Evolutionary conservation across 2,888 invertebrate species (phyloP).

Genomic region (Ormyrus rosae): DNA sequence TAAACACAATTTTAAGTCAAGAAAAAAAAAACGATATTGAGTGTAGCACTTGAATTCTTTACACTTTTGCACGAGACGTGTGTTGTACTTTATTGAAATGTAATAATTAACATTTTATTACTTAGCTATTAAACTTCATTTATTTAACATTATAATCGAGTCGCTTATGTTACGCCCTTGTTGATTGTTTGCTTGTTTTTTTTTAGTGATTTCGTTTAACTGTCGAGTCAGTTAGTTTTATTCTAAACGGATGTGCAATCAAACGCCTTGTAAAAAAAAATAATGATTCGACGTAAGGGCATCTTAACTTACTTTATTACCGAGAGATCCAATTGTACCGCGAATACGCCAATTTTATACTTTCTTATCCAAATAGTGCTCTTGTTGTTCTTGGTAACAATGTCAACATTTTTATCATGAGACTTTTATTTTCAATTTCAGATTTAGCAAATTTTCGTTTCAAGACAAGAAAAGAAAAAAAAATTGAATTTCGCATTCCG

Average conservation of each 20-base stretch:
- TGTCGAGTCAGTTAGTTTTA: conserved; percentile 8
- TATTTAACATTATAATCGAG: conserved; percentile 70
- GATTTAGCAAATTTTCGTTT: background rate
- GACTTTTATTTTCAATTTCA: conserved; percentile 8
- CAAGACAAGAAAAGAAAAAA: conserved; percentile 10
- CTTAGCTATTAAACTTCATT: conserved; percentile 75
- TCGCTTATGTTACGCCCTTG: conserved; percentile 68
- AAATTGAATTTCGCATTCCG: conserved; percentile 4
- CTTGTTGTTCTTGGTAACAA: conserved; percentile 5
- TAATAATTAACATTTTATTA: conserved; percentile 75
- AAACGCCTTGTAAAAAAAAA: conserved; percentile 42
- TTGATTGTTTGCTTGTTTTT: conserved; percentile 56
- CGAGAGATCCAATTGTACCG: background rate
- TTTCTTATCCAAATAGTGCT: conserved; percentile 11
- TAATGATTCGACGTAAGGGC: conserved; percentile 22
- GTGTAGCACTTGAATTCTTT: conserved; percentile 75
- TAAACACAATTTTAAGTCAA: conserved; percentile 70
- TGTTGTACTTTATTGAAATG: conserved; percentile 74
- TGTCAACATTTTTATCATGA: conserved; percentile 1
- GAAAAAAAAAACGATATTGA: conserved; percentile 69
- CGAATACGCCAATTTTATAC: conserved; percentile 8
- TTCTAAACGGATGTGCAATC: conserved; percentile 52
- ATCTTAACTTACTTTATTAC: conserved; percentile 17
- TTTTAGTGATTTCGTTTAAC: conserved; percentile 30
- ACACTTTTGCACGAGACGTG: conserved; percentile 76